Evolutionary conservation across 2,113 vertebrate genomes (phyloP), one percentile per base, ranked within the genome.

Genomic region (Castor canadensis): DNA sequence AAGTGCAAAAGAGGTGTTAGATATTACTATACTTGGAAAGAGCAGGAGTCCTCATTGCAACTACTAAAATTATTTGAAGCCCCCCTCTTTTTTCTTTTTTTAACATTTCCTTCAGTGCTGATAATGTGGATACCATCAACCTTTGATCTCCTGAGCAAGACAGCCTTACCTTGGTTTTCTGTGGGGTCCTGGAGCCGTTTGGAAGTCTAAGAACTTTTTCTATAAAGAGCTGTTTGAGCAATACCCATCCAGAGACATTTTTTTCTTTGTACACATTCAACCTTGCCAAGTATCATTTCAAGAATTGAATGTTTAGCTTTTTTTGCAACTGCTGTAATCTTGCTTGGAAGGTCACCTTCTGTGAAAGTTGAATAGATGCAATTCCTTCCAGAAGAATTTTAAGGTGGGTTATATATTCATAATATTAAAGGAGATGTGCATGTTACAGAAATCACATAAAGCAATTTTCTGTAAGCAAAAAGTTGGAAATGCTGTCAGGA

Each of bases 11-110:
- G 96, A 96, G 93, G 95, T 97, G 97, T 97, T 97, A 96, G 96
- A 96, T 97, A 96, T 97, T 94, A 97, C 94, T 97, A 95, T 97
- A 96, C 97, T 97, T 95, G 88, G 97, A 97, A 96, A 97, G 93
- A 97, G 95, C 94, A 96, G 91, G 94, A 97, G 97, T 96, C 96
- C 96, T 97, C 91, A 81, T 97, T 97, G 97, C 91, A 97, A 97
- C 95, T 96, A 97, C 81, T 81, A 66, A 82, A 96, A 96, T 95
- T 91, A 97, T 96, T 89, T 96, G 87, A 95, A 96, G 45, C 71
- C 60, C 72, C 30, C 8, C 60, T 30, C 24, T 22, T 52, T 6
- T 40, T 16, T 84, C n/a, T 64, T 95, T 82, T 93, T 93, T 95
- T 71, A 54, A 81, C 45, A 80, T 96, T 83, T 87, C 35, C 58